Base-by-base conservation (phyloP, 92 coral and sea anemone genomes). In the Zoanthus sansibaricus region DNA sequence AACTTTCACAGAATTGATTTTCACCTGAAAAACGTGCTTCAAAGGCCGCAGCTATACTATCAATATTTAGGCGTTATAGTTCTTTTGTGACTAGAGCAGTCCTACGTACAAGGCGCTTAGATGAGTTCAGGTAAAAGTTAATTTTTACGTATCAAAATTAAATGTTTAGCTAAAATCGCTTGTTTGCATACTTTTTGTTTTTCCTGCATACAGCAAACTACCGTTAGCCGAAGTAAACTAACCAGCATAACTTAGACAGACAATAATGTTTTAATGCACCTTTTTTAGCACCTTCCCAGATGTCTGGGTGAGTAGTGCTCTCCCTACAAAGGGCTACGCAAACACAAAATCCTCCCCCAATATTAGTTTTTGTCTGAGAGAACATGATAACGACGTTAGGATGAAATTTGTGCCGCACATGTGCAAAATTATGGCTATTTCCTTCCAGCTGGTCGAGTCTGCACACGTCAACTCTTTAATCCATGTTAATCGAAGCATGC, bases 241-340 rank as follows among this genome's bases (percentile, higher is more conserved):
- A 75, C 78, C 62, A 70, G 62, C 77, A 59, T 18, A 45, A 25
- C 25, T 46, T 72, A 67, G 59, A 32, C 76, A 83, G 76, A 44
- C 45, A 68, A 66, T 83, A 25, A 25, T 25, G 25, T 46, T 62
- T 70, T 62, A 7, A 74, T 52, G 74, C 74, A 70, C 45, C 87
- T 83, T 71, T 83, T 71, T 76, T 62, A 82, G 71, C 55, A 46
- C 54, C 86, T 83, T 32, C 79, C 78, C 75, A 70, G 20, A 13
- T 46, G 49, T 70, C 5, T 82, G 88, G 80, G 72, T 20, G 71
- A 84, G 88, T 72, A 84, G 52, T 20, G 88, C 42, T 56, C 51
- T 17, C 51, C 52, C 87, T 84, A 31, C 71, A 72, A 4, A 84
- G 78, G 49, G 75, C 46, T 71, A 0, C 48, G 11, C 75, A 71